A percentile compares a stretch with the other conserved stretches of the same genome.
phyloP scores from a whole-genome alignment of 2,113 vertebrate genomes.

The Xenopus laevis region DNA sequence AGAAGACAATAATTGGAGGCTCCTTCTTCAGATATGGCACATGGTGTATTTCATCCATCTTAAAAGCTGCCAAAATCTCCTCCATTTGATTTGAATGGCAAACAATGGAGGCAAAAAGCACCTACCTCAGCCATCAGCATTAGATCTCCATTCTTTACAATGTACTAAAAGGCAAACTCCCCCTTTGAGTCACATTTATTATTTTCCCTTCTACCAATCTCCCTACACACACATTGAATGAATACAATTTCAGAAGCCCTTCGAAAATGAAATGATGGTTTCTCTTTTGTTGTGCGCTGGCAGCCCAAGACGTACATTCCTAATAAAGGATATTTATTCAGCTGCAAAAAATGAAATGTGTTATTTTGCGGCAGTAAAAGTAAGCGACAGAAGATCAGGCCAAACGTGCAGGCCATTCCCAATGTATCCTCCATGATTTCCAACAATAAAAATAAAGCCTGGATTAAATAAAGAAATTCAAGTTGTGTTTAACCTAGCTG shows the following conservation, averaged over 20 bases:
- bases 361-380: not conserved
- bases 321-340: slow-evolving; percentile 1
- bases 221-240: not conserved
- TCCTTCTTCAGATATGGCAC: too few relatives aligned
- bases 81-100: too few relatives aligned
- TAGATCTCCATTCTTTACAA: too few relatives aligned
- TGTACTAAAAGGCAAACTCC: too few relatives aligned
- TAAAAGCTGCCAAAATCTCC: too few relatives aligned
- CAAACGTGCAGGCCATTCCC: not conserved
- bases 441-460: slow-evolving; percentile 1
- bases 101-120: too few relatives aligned
- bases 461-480: slow-evolving; percentile 26
- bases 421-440: not conserved
- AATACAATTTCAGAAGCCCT: not conserved
- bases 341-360: not conserved
- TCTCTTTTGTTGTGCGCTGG: too few relatives aligned
- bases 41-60: too few relatives aligned
- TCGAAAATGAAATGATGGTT: not conserved
- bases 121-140: too few relatives aligned
- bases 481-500: slow-evolving; percentile 16
- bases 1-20: too few relatives aligned
- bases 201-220: too few relatives aligned
- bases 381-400: not conserved
- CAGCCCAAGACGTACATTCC: not conserved
- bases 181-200: too few relatives aligned